Conservation (phyloP, 2,797 vertebrate species). For the Esox lucius region DNA sequence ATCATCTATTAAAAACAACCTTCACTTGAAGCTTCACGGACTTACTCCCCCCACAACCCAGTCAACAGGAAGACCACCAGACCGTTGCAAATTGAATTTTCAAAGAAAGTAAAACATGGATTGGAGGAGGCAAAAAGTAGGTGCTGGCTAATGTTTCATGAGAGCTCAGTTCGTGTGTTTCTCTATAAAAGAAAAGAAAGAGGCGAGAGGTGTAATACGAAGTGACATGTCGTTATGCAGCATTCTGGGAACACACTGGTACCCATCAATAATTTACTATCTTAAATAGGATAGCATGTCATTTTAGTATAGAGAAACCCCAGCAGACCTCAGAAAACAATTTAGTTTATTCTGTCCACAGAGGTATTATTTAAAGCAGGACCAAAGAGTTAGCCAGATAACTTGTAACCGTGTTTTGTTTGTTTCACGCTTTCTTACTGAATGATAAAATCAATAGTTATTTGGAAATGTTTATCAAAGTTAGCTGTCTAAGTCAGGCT, state of each 20-base stretch:
- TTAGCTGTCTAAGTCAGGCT: too few species aligned
- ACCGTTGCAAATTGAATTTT: neutral
- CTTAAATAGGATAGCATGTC: neutral
- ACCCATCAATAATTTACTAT: slow-evolving; percentile 1
- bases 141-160: slow-evolving; percentile 12
- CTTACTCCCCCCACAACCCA: neutral
- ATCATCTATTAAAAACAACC: slow-evolving; percentile 58
- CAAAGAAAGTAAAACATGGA: neutral
- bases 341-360: too few species aligned
- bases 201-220: slow-evolving; percentile 10
- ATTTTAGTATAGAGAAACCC: neutral
- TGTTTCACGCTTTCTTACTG: neutral
- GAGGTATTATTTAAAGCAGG: too few species aligned
- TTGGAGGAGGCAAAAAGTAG: neutral
- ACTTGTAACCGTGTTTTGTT: neutral
- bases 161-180: slow-evolving; percentile 37
- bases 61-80: neutral
- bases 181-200: slow-evolving; percentile 19
- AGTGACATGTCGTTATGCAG: neutral
- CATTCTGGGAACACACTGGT: neutral
- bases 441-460: too few species aligned
- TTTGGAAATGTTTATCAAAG: too few species aligned
- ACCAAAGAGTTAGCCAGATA: too few species aligned
- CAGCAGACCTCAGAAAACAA: neutral
- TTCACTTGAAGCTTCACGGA: slow-evolving; percentile 53